A percentile compares a stretch with the other conserved stretches of the same genome.
These are phyloP conservation scores for Cremastinae sp. DNA, from an alignment of 2,888 invertebrate genomes.

Conservation along the genomic window DNA sequence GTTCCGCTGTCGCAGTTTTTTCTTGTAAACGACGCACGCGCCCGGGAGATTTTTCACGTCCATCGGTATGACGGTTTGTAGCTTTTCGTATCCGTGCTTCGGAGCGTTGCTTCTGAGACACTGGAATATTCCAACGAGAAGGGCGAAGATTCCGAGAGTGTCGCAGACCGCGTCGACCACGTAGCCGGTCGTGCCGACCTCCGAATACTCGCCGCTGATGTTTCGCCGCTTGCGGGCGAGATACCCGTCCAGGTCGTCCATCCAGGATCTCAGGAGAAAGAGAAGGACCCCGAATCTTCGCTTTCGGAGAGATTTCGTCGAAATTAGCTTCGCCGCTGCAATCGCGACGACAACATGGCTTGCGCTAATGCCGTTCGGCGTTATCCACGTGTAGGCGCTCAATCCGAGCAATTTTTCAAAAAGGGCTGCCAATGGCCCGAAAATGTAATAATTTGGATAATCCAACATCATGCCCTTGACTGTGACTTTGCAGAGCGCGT, in stretches of 20 bases:
- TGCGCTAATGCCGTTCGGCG: slow-evolving; percentile 92
- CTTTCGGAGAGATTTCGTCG: slow-evolving; percentile 87
- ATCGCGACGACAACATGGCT: slow-evolving; percentile 90
- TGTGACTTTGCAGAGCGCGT: slow-evolving; percentile 90
- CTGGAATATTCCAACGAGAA: slow-evolving; percentile 86
- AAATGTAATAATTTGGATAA: slow-evolving; percentile 91
- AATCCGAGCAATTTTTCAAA: slow-evolving; percentile 86
- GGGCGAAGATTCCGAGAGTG: slow-evolving; percentile 87
- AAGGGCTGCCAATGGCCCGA: slow-evolving; percentile 89
- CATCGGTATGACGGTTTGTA: slow-evolving; percentile 82
- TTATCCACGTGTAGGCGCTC: slow-evolving; percentile 84
- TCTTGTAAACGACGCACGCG: slow-evolving; percentile 73
- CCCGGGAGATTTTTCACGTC: slow-evolving; percentile 80
- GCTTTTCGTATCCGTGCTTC: slow-evolving; percentile 87
- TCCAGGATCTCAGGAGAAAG: slow-evolving; percentile 90
- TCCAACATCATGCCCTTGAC: slow-evolving; percentile 92
- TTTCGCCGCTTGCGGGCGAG: slow-evolving; percentile 90
- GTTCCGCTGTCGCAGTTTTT: slow-evolving; percentile 83
- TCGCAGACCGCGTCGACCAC: slow-evolving; percentile 92
- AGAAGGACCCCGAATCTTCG: slow-evolving; percentile 88
- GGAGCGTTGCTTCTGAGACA: slow-evolving; percentile 89
- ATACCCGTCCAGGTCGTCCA: slow-evolving; percentile 93
- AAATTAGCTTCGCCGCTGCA: slow-evolving; percentile 87
- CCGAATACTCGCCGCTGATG: slow-evolving; percentile 89
- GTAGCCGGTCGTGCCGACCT: slow-evolving; percentile 90